Conservation (phyloP, 1,140 invertebrate species). For the Cyrtorhinus lividipennis region DNA sequence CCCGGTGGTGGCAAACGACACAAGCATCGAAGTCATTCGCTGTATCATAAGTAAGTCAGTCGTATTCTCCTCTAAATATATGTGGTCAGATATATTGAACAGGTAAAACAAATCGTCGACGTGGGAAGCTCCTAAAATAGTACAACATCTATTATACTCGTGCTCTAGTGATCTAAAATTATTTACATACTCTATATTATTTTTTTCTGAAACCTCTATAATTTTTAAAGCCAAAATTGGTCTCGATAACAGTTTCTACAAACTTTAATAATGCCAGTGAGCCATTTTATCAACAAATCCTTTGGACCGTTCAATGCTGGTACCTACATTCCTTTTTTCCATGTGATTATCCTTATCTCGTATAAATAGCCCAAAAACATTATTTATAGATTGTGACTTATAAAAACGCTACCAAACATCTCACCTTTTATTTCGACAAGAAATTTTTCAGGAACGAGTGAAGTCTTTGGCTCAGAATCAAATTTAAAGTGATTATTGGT, state of each 20-base stretch:
- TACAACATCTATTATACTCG: no score
- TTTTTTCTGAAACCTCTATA: no score
- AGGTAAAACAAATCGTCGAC: conserved; percentile 15
- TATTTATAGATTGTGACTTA: no score
- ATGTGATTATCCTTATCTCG: no score
- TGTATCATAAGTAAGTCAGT: conserved; percentile 10
- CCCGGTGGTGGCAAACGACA: conserved; percentile 3
- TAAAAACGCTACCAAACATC: no score
- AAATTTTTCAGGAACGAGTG: no score
- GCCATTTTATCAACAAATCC: not conserved
- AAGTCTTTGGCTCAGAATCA: no score
- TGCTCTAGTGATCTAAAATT: not conserved
- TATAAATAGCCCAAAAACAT: no score
- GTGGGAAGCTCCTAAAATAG: conserved; percentile 5
- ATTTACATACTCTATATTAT: not conserved
- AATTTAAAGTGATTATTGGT: no score
- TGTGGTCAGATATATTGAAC: not conserved
- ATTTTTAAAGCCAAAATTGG: not conserved
- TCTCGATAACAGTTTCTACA: not conserved
- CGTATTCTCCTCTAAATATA: not conserved
- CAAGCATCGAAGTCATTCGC: conserved; percentile 5
- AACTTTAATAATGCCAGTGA: not conserved
- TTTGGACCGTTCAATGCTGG: no score
- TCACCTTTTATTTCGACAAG: no score
- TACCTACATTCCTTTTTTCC: no score